phyloP scores from a whole-genome alignment of 2,888 invertebrate genomes.

The Thecophora atra region DNA sequence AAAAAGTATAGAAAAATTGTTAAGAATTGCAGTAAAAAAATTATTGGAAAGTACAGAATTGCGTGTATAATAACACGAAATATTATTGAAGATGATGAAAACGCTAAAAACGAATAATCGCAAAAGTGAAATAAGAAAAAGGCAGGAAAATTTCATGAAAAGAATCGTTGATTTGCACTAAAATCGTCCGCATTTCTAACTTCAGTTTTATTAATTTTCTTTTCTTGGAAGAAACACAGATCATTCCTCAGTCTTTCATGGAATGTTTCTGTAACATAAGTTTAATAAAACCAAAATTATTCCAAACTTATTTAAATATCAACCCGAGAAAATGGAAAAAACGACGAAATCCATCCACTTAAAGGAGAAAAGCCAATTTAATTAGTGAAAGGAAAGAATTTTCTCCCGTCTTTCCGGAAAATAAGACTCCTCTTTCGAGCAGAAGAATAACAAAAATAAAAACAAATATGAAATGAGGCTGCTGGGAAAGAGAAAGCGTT shows the following conservation, averaged over 20 bases:
- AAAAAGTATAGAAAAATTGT: too few species aligned
- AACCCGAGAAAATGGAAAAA: not conserved
- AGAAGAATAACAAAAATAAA: not conserved
- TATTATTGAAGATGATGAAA: too few species aligned
- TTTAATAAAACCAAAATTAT: not conserved
- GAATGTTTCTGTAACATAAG: not conserved
- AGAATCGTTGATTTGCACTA: too few species aligned
- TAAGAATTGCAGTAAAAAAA: too few species aligned
- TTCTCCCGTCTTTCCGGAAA: too few species aligned
- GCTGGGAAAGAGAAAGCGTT: not conserved
- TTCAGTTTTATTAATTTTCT: too few species aligned
- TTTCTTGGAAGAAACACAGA: too few species aligned
- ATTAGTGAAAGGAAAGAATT: not conserved
- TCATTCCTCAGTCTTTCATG: not conserved
- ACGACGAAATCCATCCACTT: not conserved
- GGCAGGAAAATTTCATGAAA: too few species aligned
- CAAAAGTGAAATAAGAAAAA: not conserved
- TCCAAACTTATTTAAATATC: not conserved
- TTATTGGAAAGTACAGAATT: too few species aligned
- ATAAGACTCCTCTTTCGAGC: too few species aligned
- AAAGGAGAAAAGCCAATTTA: not conserved
- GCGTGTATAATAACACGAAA: too few species aligned
- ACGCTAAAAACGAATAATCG: not conserved
- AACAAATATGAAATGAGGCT: not conserved
- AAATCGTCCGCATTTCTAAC: too few species aligned